Percentiles rank a stretch among this genome's conserved stretches.
Conservation (phyloP, 1,140 invertebrate species). For the Chrysomallon squamiferum region DNA sequence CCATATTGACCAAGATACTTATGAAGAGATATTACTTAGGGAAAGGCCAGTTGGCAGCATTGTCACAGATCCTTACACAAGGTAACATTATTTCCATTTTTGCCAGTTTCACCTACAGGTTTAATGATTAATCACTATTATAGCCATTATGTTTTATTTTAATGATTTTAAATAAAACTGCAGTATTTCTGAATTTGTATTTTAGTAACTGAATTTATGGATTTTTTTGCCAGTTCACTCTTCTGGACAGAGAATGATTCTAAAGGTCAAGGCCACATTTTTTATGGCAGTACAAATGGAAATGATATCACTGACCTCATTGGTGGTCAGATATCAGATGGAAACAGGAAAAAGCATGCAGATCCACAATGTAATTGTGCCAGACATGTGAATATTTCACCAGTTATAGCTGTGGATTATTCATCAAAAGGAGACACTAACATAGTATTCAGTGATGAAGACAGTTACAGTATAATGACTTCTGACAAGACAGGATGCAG, state of each 20-base stretch:
- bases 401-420: constrained; percentile 66
- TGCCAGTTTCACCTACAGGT: too few relatives aligned
- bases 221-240: constrained; percentile 73
- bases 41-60: constrained; percentile 68
- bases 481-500: constrained; percentile 74
- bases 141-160: too few relatives aligned
- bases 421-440: constrained; percentile 67
- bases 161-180: too few relatives aligned
- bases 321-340: not conserved
- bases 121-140: too few relatives aligned
- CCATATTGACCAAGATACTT: constrained; percentile 32
- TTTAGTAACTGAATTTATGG: too few relatives aligned
- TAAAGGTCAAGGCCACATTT: constrained; percentile 12
- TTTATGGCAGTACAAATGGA: not conserved
- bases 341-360: constrained; percentile 1
- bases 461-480: constrained; percentile 69
- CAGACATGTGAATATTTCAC: constrained; percentile 13
- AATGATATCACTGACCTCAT: not conserved
- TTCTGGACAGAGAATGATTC: constrained; percentile 71
- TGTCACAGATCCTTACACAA: constrained; percentile 75
- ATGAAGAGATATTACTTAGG: constrained; percentile 58
- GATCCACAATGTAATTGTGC: constrained; percentile 11
- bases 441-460: constrained; percentile 73
- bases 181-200: too few relatives aligned
- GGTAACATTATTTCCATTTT: too few relatives aligned